Base-by-base conservation (phyloP, 2,797 vertebrate genomes). In the Leucoraja ocellata region DNA sequence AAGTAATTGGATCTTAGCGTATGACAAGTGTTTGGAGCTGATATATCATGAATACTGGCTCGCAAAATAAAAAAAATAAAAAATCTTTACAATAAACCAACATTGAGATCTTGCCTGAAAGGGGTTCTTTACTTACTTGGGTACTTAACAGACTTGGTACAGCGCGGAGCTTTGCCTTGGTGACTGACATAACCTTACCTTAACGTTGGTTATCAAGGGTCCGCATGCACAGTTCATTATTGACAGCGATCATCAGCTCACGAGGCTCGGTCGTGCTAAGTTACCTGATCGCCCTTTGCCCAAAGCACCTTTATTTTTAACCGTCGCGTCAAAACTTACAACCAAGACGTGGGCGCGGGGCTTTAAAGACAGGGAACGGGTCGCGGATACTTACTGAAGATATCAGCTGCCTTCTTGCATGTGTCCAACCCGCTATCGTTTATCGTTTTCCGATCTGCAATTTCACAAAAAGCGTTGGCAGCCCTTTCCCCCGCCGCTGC, bases 341-440 rank as follows among this genome's bases (percentile, higher is more conserved):
- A 16, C 46, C 84, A 88, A 18, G 14, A 18, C 84, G 84, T 65
- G 16, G 8, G 11, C 11, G 84, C 81, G 83, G 28, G 10, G 58
- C 13, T 61, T 11, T 58, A 14, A 86, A 32, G 14, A n/a, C 14
- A 88, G n/a, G 61, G 84, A 28, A 18, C 84, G 28, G n/a, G 61
- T 65, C 28, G 58, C 7, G 0, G n/a, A 88, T 93, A 96, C 96
- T 97, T 95, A 97, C 97, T 96, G 94, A 95, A 94, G 93, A 96
- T 94, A 46, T 95, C 96, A 2, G 96, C 65, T 0, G 95, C 93
- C 94, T 97, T 96, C 95, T 96, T 96, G 93, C 96, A 95, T 4
- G 94, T 80, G 84, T 96, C 97, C 94, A 96, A 97, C 0, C 97
- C 97, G 90, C 68, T 74, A 76, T 97, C 97, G 0, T 95, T 46